Evolutionary conservation across 2,113 vertebrate species (phyloP), one percentile per base, ranked within the genome.

Genomic region (Notiomystis cincta): DNA sequence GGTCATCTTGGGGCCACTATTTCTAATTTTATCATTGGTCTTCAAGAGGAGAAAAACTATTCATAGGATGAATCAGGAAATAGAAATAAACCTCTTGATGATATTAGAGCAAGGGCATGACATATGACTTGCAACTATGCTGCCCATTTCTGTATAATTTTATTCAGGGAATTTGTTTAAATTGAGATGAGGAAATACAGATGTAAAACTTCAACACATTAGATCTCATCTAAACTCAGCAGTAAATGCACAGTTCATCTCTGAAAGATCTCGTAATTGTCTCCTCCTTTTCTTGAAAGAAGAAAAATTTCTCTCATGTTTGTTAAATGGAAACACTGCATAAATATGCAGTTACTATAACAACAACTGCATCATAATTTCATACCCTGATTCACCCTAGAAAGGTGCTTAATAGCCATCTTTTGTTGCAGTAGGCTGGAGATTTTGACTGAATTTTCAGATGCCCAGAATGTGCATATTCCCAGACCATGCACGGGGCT

Each of bases 281-380:
- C 28, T 65, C 12, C 18, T 57, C 8, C 21, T 78, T 45, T 67
- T 66, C n/a, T 70, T 89, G 83, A 86, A 88, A 82, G 82, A 79
- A 67, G 31, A 67, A 50, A 70, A 61, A 77, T 86, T 83, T 81
- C 30, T 87, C 14, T 81, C 53, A 17, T 62, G 42, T 83, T 89
- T 89, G 42, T 53, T 87, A 87, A 91, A 81, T 22, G 30, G 75
- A 94, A 93, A 72, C 35, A 15, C 6, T 58, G 13, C 0, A 1
- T 56, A 91, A 94, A 58, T 60, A 81, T 89, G 30, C 27, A 45
- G 87, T 89, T 94, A 86, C 80, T 85, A 79, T 92, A 91, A 83
- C 77, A 93, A 86, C 42, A 92, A 69, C 40, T 50, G 14, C 64
- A 84, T 93, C 67, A 58, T 21, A 45, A 84, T 78, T 83, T 69